Conservation (phyloP, 2,113 vertebrate species). For the Ciconia stormi region DNA sequence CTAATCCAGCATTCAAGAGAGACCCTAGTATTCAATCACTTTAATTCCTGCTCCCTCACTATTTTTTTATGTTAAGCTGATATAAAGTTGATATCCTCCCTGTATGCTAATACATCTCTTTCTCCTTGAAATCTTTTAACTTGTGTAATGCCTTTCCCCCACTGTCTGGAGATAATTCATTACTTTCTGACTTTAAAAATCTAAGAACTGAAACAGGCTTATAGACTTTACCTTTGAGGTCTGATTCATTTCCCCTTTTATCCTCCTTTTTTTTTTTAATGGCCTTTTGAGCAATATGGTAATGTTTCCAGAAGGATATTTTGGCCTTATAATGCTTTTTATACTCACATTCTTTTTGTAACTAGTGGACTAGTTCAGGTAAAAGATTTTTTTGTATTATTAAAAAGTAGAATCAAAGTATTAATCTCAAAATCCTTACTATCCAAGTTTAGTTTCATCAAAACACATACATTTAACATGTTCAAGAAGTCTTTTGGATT, state of each 20-base stretch:
- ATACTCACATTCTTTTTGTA: neutral
- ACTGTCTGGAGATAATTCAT: slow-evolving; percentile 17
- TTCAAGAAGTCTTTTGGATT: neutral
- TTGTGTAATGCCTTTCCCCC: neutral
- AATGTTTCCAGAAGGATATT: slow-evolving; percentile 3
- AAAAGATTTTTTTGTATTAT: neutral
- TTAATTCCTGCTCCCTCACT: neutral
- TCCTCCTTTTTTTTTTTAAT: neutral
- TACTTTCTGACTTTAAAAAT: slow-evolving; percentile 13
- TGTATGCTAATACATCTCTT: neutral
- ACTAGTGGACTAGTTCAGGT: neutral
- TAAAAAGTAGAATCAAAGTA: neutral
- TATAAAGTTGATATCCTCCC: neutral
- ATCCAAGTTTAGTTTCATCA: neutral
- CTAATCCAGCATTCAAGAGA: neutral
- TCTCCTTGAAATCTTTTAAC: slow-evolving; percentile 25
- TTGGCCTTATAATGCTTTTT: neutral
- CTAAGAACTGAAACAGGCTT: slow-evolving; percentile 8
- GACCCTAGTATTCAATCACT: neutral
- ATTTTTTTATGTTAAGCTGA: neutral
- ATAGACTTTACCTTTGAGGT: slow-evolving; percentile 4
- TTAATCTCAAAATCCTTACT: neutral
- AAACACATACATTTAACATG: neutral
- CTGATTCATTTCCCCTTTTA: neutral
- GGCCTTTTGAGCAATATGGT: neutral